Evolutionary conservation across 2,797 vertebrate species (phyloP).

Genomic region (Rhyacichthys aspro): DNA sequence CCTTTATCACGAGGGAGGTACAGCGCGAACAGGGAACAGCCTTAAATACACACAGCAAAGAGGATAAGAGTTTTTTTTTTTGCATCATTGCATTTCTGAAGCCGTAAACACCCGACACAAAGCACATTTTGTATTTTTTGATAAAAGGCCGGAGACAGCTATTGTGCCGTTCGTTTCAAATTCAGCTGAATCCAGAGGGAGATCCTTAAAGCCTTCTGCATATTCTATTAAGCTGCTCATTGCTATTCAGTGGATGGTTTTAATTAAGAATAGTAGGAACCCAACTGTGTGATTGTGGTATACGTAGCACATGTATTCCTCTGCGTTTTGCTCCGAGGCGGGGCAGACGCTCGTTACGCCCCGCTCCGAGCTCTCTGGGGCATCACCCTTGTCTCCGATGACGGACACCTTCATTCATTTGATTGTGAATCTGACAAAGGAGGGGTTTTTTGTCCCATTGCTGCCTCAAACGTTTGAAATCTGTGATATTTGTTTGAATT

Average conservation of each 20-base stretch:
- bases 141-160: constrained; percentile 42
- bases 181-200: constrained; percentile 55
- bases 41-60: not conserved
- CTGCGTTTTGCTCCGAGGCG: constrained; percentile 20
- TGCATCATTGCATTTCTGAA: not conserved
- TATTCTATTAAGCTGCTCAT: constrained; percentile 72
- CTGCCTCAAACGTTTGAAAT: too few species aligned
- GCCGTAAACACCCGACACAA: not conserved
- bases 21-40: not conserved
- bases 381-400: constrained; percentile 22
- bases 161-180: constrained; percentile 36
- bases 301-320: constrained; percentile 18
- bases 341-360: constrained; percentile 13
- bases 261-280: constrained; percentile 70
- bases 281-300: constrained; percentile 56
- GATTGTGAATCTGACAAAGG: constrained; percentile 13
- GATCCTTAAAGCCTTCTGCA: constrained; percentile 65
- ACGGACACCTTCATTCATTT: constrained; percentile 55
- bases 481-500: too few species aligned
- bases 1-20: not conserved
- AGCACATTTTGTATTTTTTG: constrained; percentile 25
- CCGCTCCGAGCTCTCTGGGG: constrained; percentile 31
- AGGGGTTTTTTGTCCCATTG: too few species aligned
- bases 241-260: constrained; percentile 73
- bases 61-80: not conserved